Evolutionary conservation across 1,140 invertebrate species (phyloP), one percentile per base, ranked within the genome.

Genomic region (Diachasma alloeum): DNA sequence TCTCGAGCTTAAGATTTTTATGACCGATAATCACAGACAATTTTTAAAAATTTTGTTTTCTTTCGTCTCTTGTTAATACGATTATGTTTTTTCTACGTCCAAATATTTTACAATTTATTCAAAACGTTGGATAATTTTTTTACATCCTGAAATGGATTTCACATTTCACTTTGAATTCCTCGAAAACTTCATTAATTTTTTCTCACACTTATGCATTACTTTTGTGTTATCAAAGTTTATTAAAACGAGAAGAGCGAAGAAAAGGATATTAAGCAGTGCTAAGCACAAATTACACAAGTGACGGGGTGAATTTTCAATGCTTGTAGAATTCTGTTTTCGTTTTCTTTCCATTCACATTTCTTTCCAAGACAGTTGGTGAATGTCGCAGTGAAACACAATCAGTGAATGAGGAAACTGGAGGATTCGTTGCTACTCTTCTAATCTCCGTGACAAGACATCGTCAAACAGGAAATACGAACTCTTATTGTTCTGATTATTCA

Each of bases 1-100:
- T 88, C 84, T 89, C 78, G 87, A 88, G 87, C 87, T 89, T 88
- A 88, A 89, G 87, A 89, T 89, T 88, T 88, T 88, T 89, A 89
- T 87, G 87, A 89, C 87, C 88, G 87, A 88, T 88, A 89, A 89
- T 89, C 87, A 89, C 87, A 88, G 87, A 88, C 86, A 87, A 88
- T 88, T 88, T 87, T 82, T 84, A 84, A 73, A 82, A 83, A 83
- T 84, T 81, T 87, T 71, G 72, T 72, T 82, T 84, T 80, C 31
- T 75, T 26, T 70, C 48, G 44, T 75, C 72, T 74, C 46, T 74
- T 70, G 71, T 71, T 53, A 63, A 63, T 63, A 63, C 59, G 24
- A 9, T 63, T 63, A 63, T 63, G 10, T 48, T 70, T 76, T 39
- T 80, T 72, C 24, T 63, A 24, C 26, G 24, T 63, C 53, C 59